Base-by-base conservation (phyloP, 2,113 vertebrate genomes). In the Takifugu bimaculatus region DNA sequence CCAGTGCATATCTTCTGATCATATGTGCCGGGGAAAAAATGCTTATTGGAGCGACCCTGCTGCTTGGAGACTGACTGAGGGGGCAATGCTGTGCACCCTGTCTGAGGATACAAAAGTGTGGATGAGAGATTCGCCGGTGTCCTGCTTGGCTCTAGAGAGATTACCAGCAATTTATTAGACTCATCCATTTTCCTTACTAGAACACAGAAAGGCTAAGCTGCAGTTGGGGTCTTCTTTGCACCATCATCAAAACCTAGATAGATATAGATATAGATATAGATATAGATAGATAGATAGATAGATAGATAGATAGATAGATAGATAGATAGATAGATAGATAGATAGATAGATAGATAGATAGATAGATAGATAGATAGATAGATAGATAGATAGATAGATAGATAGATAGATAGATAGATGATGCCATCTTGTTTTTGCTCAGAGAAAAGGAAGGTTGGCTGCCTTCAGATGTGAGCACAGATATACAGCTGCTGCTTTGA, bases 181-280 rank as follows among this genome's bases (percentile, higher is more conserved):
- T 86, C 77, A 66, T 67, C 81, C 68, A 65, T 81, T 89, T 88
- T 75, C 81, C 69, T 64, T 88, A 85, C 88, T 78, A 70, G 82
- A 81, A 83, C 79, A 82, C 74, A 74, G 74, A 83, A 53, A 74
- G 83, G 80, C 75, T 87, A 79, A 85, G 63, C 83, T 55, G 39
- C 26, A 49, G 48, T 63, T 73, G 55, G 68, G 70, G 72, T 74
- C 75, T 72, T 39, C 45, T 63, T 74, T n/a, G 25, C 7, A 73
- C 70, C 52, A 62, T 51, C 35, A 65, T 20, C 20, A 20, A 20
- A 20, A 20, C 20, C 20, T 43, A 49, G 49, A 70, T 63, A 50
- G 25, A 57, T 1, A 64, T 35, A 57, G 29, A 48, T 49, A 58
- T 60, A 53, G 65, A 60, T 20, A 20, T 20, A 20, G 20, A 20